Evolutionary conservation across 2,113 vertebrate genomes (phyloP).

Genomic region (Fulica atra): DNA sequence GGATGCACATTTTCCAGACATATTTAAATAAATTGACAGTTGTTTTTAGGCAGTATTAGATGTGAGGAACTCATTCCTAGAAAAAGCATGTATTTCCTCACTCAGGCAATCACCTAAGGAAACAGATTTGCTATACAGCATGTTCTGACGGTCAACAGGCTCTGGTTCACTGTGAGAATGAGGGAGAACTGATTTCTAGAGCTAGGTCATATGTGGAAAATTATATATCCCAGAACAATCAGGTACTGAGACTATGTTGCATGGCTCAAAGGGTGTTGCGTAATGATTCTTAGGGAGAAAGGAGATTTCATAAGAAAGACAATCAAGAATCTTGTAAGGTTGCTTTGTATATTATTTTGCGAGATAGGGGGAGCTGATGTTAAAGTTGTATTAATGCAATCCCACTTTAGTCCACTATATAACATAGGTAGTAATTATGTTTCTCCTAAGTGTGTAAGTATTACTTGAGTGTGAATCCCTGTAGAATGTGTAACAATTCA

Average conservation of each 20-base stretch:
- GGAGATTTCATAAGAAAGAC: background rate
- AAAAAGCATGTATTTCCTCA: background rate
- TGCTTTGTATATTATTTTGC: background rate
- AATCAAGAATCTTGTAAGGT: background rate
- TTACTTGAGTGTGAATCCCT: background rate
- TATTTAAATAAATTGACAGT: background rate
- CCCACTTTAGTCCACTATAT: background rate
- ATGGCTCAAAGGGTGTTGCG: background rate
- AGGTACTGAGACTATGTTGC: background rate
- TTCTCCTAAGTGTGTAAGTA: background rate
- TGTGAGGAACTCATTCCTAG: background rate
- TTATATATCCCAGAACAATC: background rate
- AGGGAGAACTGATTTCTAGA: background rate
- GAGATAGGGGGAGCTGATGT: background rate
- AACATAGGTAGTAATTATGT: background rate
- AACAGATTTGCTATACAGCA: background rate
- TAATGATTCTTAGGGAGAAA: background rate
- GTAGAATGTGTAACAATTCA: background rate
- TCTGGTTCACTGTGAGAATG: background rate
- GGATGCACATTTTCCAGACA: rapidly evolving
- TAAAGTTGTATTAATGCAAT: background rate
- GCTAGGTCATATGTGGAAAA: background rate
- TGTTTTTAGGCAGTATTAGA: background rate
- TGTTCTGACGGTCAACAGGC: background rate
- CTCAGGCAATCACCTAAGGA: background rate